These are phyloP conservation scores for Dolichomitus sp. DNA, from an alignment of 2,888 invertebrate species.

Conservation along the genomic window DNA sequence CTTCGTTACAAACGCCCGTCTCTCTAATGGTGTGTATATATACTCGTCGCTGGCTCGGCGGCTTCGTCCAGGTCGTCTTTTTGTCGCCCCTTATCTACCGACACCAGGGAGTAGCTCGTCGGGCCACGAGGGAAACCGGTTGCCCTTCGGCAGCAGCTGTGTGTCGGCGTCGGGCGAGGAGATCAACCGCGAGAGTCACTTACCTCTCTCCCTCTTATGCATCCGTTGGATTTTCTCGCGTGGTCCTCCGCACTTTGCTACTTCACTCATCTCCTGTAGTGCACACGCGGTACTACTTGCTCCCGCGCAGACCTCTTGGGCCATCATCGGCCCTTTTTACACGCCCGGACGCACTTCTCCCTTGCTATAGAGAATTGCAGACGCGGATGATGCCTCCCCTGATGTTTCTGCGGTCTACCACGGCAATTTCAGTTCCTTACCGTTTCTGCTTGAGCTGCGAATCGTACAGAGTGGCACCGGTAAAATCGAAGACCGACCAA, in stretches of 20 bases:
- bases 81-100: conserved; percentile 57
- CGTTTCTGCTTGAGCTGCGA: background rate
- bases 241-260: conserved; percentile 35
- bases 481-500: conserved; percentile 30
- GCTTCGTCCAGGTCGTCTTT: conserved; percentile 52
- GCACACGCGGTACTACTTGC: conserved; percentile 41
- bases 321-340: conserved; percentile 47
- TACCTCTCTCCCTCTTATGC: conserved; percentile 47
- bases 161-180: conserved; percentile 52
- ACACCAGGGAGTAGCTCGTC: conserved; percentile 38
- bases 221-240: conserved; percentile 56
- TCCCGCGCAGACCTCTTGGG: conserved; percentile 44
- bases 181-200: conserved; percentile 61
- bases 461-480: background rate
- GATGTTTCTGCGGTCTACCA: conserved; percentile 50
- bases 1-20: background rate
- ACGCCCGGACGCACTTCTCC: conserved; percentile 28
- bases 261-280: conserved; percentile 58
- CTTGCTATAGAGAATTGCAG: conserved; percentile 13
- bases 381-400: conserved; percentile 33
- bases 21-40: background rate
- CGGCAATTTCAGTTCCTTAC: conserved; percentile 50
- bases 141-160: conserved; percentile 64
- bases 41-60: conserved; percentile 8
- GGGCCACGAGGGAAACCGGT: conserved; percentile 59